Evolutionary conservation across 2,113 vertebrate species (phyloP).

Genomic region (Phalacrocorax carbo): DNA sequence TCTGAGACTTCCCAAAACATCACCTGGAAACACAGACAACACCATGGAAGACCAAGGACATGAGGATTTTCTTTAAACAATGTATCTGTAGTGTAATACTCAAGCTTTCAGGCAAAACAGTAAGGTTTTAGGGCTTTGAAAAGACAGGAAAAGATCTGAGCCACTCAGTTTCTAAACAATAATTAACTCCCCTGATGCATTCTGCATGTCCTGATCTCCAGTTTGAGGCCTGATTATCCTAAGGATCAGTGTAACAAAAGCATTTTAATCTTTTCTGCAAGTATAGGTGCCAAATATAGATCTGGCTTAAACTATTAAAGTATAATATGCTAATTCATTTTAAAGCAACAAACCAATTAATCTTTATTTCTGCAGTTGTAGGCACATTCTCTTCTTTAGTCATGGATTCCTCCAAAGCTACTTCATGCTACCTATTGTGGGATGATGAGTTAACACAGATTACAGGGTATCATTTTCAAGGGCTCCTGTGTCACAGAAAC

Average conservation of each 20-base stretch:
- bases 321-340: neutral
- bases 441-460: neutral
- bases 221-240: neutral
- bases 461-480: neutral
- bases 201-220: neutral
- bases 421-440: neutral
- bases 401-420: neutral
- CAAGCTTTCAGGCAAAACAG: neutral
- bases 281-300: conserved; percentile 11
- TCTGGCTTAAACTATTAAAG: neutral
- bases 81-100: neutral
- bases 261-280: conserved; percentile 21
- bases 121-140: neutral
- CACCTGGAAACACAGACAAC: neutral
- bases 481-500: neutral
- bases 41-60: neutral
- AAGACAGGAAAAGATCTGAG: neutral
- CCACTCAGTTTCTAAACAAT: neutral
- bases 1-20: neutral
- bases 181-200: neutral
- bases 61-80: neutral
- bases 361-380: neutral
- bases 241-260: neutral
- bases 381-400: neutral
- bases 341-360: neutral